Evolutionary conservation across 2,797 vertebrate species (phyloP).

Genomic region (Alcedo quadribrachys): DNA sequence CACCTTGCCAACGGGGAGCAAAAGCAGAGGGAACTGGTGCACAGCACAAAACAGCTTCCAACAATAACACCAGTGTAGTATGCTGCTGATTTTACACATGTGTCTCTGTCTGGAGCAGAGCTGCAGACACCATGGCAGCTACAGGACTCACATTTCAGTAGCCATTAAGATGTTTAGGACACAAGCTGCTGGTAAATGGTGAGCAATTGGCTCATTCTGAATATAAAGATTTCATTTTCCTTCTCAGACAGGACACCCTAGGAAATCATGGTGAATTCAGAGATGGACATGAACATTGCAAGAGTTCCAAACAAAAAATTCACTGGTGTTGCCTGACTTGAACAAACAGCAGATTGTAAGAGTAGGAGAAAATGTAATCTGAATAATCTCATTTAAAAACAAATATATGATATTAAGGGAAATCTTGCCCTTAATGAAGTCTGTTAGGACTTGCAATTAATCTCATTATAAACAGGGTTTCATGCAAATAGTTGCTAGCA

Average conservation of each 20-base stretch:
- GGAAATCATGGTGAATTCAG: neutral
- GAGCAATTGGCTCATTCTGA: neutral
- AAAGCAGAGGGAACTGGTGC: neutral
- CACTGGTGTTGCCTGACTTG: neutral
- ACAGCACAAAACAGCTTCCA: accelerated
- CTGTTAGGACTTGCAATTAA: neutral
- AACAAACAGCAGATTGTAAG: neutral
- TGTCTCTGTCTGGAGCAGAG: neutral
- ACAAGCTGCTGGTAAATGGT: neutral
- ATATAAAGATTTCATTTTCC: neutral
- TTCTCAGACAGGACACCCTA: neutral
- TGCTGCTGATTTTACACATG: accelerated
- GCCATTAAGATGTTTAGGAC: neutral
- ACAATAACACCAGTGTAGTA: accelerated
- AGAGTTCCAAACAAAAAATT: neutral
- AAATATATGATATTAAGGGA: neutral
- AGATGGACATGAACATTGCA: neutral
- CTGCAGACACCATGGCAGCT: neutral
- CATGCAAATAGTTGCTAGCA: neutral
- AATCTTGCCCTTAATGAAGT: neutral
- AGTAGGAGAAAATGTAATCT: neutral
- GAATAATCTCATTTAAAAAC: neutral
- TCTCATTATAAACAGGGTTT: neutral
- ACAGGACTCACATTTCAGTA: neutral
- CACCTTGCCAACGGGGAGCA: neutral